These are phyloP conservation scores for Colletes collaris DNA, from an alignment of 2,888 invertebrate genomes.

Conservation along the genomic window DNA sequence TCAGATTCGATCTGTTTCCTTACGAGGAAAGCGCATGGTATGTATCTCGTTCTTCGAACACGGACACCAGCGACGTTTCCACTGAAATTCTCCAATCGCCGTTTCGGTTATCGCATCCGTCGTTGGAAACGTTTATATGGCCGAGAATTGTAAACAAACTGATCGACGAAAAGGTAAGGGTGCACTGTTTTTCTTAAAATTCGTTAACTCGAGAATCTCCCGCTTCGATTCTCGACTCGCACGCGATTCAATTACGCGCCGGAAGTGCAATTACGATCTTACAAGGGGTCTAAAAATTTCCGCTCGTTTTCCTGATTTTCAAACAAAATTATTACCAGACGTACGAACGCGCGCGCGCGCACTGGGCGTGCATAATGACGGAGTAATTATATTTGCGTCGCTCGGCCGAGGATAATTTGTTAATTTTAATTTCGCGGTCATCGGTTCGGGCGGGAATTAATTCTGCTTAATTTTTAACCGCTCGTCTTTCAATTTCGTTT, in stretches of 20 bases:
- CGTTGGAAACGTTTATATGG: neutral
- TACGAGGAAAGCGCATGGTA: no score
- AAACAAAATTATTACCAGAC: no score
- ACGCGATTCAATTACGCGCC: conserved; percentile 36
- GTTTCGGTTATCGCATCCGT: neutral
- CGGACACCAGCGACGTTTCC: neutral
- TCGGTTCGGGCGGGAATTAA: no score
- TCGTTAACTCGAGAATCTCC: conserved; percentile 39
- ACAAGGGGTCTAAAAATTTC: conserved; percentile 6
- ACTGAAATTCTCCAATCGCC: neutral
- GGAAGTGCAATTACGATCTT: conserved; percentile 46
- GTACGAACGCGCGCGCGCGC: no score
- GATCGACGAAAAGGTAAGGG: neutral
- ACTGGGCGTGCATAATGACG: no score
- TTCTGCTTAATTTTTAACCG: neutral
- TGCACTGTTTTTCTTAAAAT: conserved; percentile 34
- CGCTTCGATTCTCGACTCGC: conserved; percentile 26
- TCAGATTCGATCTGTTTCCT: no score
- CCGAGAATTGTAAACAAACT: neutral
- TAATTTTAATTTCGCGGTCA: no score
- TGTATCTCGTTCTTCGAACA: no score
- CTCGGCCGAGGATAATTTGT: no score
- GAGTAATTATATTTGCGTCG: no score
- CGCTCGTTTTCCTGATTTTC: no score
- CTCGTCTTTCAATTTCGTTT: neutral